Base-by-base conservation (phyloP, 2,113 vertebrate species). In the Neomonachus schauinslandi region DNA sequence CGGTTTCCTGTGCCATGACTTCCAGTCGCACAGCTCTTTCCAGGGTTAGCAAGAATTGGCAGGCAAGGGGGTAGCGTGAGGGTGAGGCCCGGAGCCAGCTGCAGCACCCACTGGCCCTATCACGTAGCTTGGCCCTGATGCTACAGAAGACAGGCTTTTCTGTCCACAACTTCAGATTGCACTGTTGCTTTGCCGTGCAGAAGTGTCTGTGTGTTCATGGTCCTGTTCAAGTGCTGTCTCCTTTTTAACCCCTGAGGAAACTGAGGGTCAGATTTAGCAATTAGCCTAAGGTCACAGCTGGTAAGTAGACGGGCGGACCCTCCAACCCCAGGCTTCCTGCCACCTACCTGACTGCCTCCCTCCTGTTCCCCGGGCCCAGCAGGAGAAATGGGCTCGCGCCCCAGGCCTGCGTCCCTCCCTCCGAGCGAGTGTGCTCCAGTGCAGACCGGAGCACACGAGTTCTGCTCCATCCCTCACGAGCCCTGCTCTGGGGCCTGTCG, bases 1-100 rank as follows among this genome's bases (percentile, higher is more conserved):
- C 0, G 99, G 99, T 1, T 99, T 99, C 97, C 89, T 99, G 0
- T 98, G 99, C 91, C 99, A 99, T 0, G 99, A 99, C 15, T 1
- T 99, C 96, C 97, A 98, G 88, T 99, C 98, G 0, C 99, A 99
- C 0, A 98, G 99, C 59, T 99, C 99, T 19, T 99, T 99, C 95
- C 95, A 99, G 98, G 99, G 99, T 99, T 49, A 26, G 97, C 5
- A 51, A 63, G 33, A 26, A 33, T 71, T 59, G 67, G 16, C 71
- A 28, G 57, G 59, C 59, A 14, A 61, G 67, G 53, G 61, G 36
- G 71, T 9, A 10, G 59, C 2, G 1, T 11, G 26, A 84, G 72
- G 79, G 22, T 26, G 31, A 24, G 57, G 24, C 59, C 53, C 11
- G 69, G 93, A 77, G 39, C 71, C 28, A 1, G 31, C 21, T 22